Evolutionary conservation across 2,113 vertebrate species (phyloP), one percentile per base, ranked within the genome.

Genomic region (Mungos mungo): DNA sequence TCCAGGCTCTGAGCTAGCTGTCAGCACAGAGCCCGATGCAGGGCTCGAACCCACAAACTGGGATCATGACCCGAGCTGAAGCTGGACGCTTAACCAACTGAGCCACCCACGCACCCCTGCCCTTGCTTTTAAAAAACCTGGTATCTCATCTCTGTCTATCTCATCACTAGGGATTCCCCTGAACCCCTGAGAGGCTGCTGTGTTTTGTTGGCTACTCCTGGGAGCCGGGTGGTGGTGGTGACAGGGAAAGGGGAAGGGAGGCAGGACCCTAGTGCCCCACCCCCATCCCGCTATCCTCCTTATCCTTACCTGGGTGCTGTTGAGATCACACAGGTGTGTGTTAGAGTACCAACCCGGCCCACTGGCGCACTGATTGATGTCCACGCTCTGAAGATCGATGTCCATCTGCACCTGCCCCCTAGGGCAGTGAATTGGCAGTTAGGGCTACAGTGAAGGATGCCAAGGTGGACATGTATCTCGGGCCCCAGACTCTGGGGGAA

Each of bases 351-450:
- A 99, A 95, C 98, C 98, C 3, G 99, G 98, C 54, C 99, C 99
- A 0, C 95, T 97, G 66, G 98, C 93, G 72, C 99, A 99, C 98
- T 99, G 99, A 97, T 99, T 98, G 97, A 99, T 97, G 98, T 99
- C 98, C 96, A 99, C 98, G 0, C 98, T 98, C 97, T 99, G 99
- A 97, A 99, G 99, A 96, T 99, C 99, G 76, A 99, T 93, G 89
- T 99, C 99, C 98, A 99, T 98, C 86, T 99, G 99, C 94, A 99
- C 98, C 95, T 99, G 99, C 0, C 99, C 99, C 98, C 99, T 99
- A 98, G 3, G 86, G 95, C 54, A 97, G 41, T 52, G 81, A 96
- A 93, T 66, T 23, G 9, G 31, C 90, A 94, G 41, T 96, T 84
- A 98, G 95, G 50, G 50, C 29, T 66, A 71, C 5, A 21, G 69